Conservation (phyloP, 1,140 invertebrate species). For the Scaptomyza pallida region DNA sequence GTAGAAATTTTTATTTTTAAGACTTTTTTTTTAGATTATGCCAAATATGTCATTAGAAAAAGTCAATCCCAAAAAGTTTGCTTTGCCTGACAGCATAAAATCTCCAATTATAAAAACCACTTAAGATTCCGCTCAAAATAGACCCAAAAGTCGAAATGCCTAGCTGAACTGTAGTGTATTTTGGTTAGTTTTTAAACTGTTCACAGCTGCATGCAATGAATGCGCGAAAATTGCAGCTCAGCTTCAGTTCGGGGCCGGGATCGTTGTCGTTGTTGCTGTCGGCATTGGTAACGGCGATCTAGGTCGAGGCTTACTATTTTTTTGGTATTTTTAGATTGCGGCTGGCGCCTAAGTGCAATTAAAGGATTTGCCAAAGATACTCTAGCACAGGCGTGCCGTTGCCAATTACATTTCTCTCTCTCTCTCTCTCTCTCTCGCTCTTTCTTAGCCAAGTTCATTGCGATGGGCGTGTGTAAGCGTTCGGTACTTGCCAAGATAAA, state of each 20-base stretch:
- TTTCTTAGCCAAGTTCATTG: too few species aligned
- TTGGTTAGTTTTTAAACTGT: slow-evolving; percentile 34
- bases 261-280: slow-evolving; percentile 8
- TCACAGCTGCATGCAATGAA: slow-evolving; percentile 50
- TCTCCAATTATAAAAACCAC: too few species aligned
- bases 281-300: not conserved
- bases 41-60: too few species aligned
- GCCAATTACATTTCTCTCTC: slow-evolving; percentile 48
- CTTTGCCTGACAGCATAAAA: too few species aligned
- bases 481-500: slow-evolving; percentile 64
- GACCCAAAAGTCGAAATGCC: not conserved
- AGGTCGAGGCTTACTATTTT: not conserved
- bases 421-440: not conserved
- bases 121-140: not conserved
- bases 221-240: slow-evolving; percentile 28
- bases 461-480: slow-evolving; percentile 22
- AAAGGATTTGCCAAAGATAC: slow-evolving; percentile 67
- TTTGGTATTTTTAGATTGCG: slow-evolving; percentile 1
- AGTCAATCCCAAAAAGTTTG: too few species aligned
- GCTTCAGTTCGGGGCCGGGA: not conserved
- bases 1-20: too few species aligned
- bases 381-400: slow-evolving; percentile 44
- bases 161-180: slow-evolving; percentile 2
- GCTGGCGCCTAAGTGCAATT: slow-evolving; percentile 68
- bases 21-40: too few species aligned